phyloP scores from a whole-genome alignment of 1,140 invertebrate genomes.

The Cydia pomonella region DNA sequence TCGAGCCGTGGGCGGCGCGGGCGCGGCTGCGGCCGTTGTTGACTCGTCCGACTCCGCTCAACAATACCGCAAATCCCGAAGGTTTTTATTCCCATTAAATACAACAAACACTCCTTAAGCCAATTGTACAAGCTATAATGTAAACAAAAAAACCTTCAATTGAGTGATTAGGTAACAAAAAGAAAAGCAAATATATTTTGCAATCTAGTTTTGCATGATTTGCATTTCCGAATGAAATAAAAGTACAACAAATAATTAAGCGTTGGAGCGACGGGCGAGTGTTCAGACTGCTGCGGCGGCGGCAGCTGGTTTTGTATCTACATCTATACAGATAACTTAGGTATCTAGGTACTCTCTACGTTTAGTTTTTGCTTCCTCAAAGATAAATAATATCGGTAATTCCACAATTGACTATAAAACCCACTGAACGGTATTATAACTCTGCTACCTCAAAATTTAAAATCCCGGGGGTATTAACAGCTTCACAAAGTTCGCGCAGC shows the following conservation, averaged over 20 bases:
- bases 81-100: constrained; percentile 8
- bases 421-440: not conserved
- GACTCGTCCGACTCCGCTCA: not conserved
- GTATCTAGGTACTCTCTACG: not conserved
- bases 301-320: not conserved
- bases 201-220: constrained; percentile 36
- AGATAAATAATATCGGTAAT: not conserved
- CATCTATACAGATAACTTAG: not conserved
- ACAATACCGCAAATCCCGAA: constrained; percentile 22
- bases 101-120: not conserved
- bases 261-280: constrained; percentile 44
- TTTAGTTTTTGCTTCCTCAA: not conserved
- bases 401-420: not conserved
- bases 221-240: constrained; percentile 57
- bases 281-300: constrained; percentile 39
- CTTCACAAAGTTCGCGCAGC: constrained; percentile 52
- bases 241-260: constrained; percentile 61
- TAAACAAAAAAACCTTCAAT: not conserved
- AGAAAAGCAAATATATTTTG: not conserved
- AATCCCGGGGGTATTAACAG: constrained; percentile 37
- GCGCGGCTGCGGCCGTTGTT: not conserved
- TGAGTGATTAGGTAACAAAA: not conserved
- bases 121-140: not conserved
- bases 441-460: not conserved
- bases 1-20: constrained; percentile 9